Conservation (phyloP, 2,888 invertebrate species). For the Dichetophora obliterata region DNA sequence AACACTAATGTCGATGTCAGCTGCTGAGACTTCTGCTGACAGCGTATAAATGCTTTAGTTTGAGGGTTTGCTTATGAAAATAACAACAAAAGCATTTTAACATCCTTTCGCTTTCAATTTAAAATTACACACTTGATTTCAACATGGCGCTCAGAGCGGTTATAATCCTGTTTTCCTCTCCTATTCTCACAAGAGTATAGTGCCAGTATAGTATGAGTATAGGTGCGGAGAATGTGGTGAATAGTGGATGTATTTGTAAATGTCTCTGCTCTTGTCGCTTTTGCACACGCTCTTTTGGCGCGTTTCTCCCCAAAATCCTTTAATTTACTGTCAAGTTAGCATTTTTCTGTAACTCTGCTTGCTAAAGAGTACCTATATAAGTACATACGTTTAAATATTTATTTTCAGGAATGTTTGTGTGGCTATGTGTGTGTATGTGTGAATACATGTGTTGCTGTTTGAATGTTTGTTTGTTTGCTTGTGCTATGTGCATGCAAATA, state of each 20-base stretch:
- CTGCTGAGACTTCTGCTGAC: constrained; percentile 34
- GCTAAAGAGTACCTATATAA: not conserved
- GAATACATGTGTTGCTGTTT: too few relatives aligned
- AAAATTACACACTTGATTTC: not conserved
- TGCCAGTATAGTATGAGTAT: not conserved
- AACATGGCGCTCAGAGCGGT: constrained; percentile 6
- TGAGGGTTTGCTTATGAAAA: constrained; percentile 24
- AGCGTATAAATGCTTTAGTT: not conserved
- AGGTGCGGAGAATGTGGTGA: not conserved
- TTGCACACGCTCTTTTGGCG: not conserved
- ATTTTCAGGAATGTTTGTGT: not conserved
- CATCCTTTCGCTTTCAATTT: constrained; percentile 46
- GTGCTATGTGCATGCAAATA: not conserved
- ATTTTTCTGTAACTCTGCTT: not conserved
- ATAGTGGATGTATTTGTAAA: not conserved
- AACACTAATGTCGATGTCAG: constrained; percentile 20
- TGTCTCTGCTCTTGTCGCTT: not conserved
- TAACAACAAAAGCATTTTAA: constrained; percentile 38
- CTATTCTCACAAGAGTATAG: not conserved
- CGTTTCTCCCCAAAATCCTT: constrained; percentile 5
- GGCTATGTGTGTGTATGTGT: constrained; percentile 13
- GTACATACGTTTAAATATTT: not conserved
- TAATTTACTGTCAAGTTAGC: constrained; percentile 15
- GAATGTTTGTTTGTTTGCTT: constrained; percentile 18
- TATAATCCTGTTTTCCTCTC: not conserved